Evolutionary conservation across 2,888 invertebrate genomes (phyloP), one percentile per base, ranked within the genome.

Genomic region (Cybosia mesomella): DNA sequence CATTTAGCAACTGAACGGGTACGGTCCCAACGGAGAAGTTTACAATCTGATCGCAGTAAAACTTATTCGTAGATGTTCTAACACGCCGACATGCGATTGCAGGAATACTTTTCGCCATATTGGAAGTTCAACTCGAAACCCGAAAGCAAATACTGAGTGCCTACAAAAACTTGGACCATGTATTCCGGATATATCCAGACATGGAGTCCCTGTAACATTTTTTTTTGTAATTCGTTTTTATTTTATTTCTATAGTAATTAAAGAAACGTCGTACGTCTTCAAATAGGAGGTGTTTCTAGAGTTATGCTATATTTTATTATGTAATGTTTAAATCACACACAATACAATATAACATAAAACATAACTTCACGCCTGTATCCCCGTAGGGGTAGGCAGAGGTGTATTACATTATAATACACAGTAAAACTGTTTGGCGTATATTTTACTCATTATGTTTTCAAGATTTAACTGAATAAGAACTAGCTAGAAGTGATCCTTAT

Each of bases 141-240:
- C 90, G 86, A 92, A 92, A 92, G 93, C 91, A 93, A 94, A 94
- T 91, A 94, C 90, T 85, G 88, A 91, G 91, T 91, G 84, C 87
- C 87, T 87, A 92, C 91, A 91, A 91, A 92, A 94, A 93, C 91
- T 93, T 93, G 83, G 87, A 83, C 87, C 82, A 86, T 88, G 86
- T 85, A 81, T 82, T 85, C 79, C 70, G 89, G 71, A 87, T 81
- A 89, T 53, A 54, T 72, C 62, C 73, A 65, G 71, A 43, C 65
- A 66, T 87, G 61, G 91, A 91, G 84, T 74, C 64, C 80, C 59
- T 61, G 34, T 64, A 43, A 21, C 3, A 57, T 21, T 32, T 53
- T 58, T n/a, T 64, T 72, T 67, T 21, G 21, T 58, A 13, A 15
- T 21, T 28, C 0, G 9, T 39, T 54, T 28, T 58, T 43, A 43